These are phyloP conservation scores for Agapornis roseicollis DNA, from an alignment of 2,113 vertebrate genomes.

Conservation along the genomic window DNA sequence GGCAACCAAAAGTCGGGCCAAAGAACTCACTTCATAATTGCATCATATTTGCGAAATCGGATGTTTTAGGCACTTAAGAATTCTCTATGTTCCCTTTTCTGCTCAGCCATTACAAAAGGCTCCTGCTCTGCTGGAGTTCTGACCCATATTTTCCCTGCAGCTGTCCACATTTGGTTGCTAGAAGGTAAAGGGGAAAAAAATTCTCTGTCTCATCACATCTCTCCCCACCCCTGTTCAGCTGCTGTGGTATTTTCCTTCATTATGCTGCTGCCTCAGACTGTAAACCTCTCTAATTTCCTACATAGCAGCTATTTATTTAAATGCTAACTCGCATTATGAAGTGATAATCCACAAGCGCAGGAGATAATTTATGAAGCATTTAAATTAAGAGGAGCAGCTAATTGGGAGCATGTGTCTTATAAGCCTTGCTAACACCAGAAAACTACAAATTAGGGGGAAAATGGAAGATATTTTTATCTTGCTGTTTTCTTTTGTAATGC, in stretches of 20 bases:
- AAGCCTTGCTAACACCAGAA: conserved; percentile 86
- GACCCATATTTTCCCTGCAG: conserved; percentile 54
- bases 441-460: conserved; percentile 85
- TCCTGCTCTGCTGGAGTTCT: conserved; percentile 59
- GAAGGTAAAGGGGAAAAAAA: conserved; percentile 1
- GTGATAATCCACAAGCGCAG: conserved; percentile 93
- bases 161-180: conserved; percentile 46
- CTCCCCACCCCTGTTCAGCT: conserved; percentile 54
- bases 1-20: neutral
- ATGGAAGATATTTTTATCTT: conserved; percentile 63
- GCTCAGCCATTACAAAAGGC: conserved; percentile 31
- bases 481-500: conserved; percentile 65
- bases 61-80: neutral
- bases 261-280: conserved; percentile 74
- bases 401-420: conserved; percentile 99
- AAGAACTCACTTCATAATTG: conserved; percentile 46
- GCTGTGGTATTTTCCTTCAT: conserved; percentile 80
- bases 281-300: conserved; percentile 89
- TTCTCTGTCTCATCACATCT: neutral
- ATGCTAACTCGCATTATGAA: conserved; percentile 98
- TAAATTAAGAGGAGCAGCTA: conserved; percentile 99
- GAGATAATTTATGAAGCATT: conserved; percentile 99
- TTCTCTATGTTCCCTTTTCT: neutral
- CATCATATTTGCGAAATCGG: conserved; percentile 48
- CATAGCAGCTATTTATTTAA: conserved; percentile 92